Evolutionary conservation across 2,797 vertebrate species (phyloP).

Genomic region (Eutrigla gurnardus): DNA sequence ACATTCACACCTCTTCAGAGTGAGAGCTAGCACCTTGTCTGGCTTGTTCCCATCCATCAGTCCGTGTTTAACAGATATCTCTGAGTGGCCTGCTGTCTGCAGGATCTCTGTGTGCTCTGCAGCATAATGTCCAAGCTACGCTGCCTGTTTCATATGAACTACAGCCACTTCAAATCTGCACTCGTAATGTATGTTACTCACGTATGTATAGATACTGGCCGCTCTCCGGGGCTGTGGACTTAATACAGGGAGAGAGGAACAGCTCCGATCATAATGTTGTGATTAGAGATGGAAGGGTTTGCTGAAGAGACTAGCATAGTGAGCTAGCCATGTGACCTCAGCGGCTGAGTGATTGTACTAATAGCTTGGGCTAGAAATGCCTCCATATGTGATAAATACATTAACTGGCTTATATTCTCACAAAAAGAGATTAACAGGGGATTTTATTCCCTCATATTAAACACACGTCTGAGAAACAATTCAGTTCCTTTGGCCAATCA

Average conservation of each 20-base stretch:
- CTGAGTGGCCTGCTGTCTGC: not conserved
- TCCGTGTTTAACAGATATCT: slow-evolving; percentile 6
- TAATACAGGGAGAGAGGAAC: not conserved
- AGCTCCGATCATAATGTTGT: not conserved
- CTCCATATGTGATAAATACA: too few species aligned
- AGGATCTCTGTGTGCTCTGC: slow-evolving; percentile 6
- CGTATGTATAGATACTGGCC: not conserved
- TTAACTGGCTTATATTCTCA: not conserved
- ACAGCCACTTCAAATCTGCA: not conserved
- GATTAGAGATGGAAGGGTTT: not conserved
- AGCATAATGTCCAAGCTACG: not conserved
- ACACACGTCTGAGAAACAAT: not conserved
- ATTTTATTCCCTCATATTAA: not conserved
- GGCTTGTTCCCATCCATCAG: slow-evolving; percentile 27
- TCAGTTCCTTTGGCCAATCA: not conserved
- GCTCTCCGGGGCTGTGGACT: not conserved
- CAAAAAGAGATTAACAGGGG: not conserved
- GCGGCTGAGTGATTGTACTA: not conserved
- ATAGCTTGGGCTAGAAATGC: too few species aligned
- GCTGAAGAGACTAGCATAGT: not conserved
- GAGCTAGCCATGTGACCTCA: not conserved
- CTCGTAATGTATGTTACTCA: not conserved
- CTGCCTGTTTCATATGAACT: not conserved
- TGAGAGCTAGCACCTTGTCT: slow-evolving; percentile 32
- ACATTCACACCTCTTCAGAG: slow-evolving; percentile 14